Base-by-base conservation (phyloP, 2,888 invertebrate species). In the Omphaloscelis lunosa region DNA sequence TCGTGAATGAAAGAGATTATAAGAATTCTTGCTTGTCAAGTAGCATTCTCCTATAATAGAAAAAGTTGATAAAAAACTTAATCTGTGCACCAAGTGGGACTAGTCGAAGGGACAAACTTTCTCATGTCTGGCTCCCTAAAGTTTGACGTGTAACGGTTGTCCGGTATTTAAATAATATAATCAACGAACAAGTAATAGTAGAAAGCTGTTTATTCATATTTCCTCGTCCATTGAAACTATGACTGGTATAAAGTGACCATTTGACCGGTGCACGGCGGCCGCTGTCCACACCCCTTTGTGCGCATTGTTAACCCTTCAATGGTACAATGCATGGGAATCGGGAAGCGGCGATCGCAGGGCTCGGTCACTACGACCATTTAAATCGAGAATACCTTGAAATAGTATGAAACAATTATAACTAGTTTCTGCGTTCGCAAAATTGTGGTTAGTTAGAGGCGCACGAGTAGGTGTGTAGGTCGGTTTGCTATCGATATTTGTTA, bases 281-380 rank as follows among this genome's bases (percentile, higher is more conserved):
- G 95, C 95, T 96, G 96, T 96, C 96, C 94, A 94, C 96, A 96
- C 96, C 95, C 95, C 90, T 95, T 96, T 96, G 95, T 96, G 91
- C 75, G 77, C 89, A 93, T 96, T 96, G 96, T 96, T 89, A 92
- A 93, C 94, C 94, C 94, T 95, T 96, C 94, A 94, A 91, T 88
- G 92, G 90, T 84, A 95, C 94, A 95, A 95, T 92, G 93, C 90
- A 90, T 96, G 96, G 96, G 96, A 96, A 96, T 94, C 94, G 95
- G 96, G 95, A 95, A 96, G 95, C 95, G 89, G 94, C 95, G 88
- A 85, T 84, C 89, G 83, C 77, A 81, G 85, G 87, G 83, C 86
- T 83, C 86, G 93, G 92, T 89, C 93, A 92, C 90, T 90, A 84
- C 89, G 90, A 92, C 92, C 93, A 94, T 93, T 95, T 94, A 93